Percentiles rank a stretch among this genome's conserved stretches.
phyloP scores from a whole-genome alignment of 2,888 invertebrate species.

The Gari tellinella region DNA sequence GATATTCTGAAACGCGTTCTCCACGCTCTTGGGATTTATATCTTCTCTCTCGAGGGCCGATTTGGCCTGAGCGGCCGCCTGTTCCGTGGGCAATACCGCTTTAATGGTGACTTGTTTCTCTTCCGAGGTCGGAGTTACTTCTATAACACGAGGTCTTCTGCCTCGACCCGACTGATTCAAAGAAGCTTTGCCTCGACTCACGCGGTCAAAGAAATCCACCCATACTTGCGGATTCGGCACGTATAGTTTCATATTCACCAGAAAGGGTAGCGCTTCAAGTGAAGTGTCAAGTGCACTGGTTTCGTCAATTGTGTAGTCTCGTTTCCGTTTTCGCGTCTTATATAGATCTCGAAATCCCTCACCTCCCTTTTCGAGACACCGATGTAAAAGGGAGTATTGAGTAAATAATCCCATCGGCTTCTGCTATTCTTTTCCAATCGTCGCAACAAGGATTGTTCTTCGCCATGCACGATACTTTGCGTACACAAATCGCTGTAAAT shows the following conservation, averaged over 20 bases:
- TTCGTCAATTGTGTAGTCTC: not conserved
- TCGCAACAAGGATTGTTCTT: too few species aligned
- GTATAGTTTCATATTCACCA: slow-evolving; percentile 16
- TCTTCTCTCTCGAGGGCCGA: too few species aligned
- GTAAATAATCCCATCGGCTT: not conserved
- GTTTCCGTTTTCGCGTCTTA: not conserved
- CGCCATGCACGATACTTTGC: too few species aligned
- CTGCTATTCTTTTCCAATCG: not conserved
- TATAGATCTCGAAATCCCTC: slow-evolving; percentile 4
- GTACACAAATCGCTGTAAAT: too few species aligned
- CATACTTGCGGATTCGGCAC: slow-evolving; percentile 19
- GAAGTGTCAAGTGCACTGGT: not conserved
- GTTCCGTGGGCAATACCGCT: too few species aligned
- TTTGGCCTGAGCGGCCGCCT: too few species aligned
- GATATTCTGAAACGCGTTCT: too few species aligned
- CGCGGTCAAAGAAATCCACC: slow-evolving; percentile 3
- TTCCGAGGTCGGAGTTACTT: too few species aligned
- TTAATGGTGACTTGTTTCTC: not conserved
- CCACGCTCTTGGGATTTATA: too few species aligned
- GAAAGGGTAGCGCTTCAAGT: slow-evolving; percentile 5
- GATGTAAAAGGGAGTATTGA: slow-evolving; percentile 2
- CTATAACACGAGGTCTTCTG: not conserved
- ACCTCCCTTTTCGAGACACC: slow-evolving; percentile 1
- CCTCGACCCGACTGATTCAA: too few species aligned
- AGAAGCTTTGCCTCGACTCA: too few species aligned